phyloP scores from a whole-genome alignment of 2,888 invertebrate species.

The Helicoverpa assulta region DNA sequence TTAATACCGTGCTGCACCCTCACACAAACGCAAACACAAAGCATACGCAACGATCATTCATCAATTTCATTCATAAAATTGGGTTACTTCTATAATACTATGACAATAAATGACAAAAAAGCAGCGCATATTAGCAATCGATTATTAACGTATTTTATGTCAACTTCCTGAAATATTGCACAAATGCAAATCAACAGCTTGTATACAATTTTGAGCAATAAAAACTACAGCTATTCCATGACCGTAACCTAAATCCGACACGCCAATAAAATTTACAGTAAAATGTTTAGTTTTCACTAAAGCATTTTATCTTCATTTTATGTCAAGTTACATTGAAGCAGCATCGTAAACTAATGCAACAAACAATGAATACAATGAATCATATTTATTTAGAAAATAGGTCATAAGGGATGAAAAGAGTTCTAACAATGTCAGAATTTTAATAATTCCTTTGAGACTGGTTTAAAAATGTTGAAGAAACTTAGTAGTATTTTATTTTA shows the following conservation, averaged over 20 bases:
- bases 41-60: too few relatives aligned
- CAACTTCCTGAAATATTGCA: too few relatives aligned
- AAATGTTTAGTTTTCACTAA: conserved; percentile 9
- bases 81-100: too few relatives aligned
- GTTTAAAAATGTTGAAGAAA: neutral
- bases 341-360: conserved; percentile 26
- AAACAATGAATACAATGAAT: too few relatives aligned
- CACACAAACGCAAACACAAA: too few relatives aligned
- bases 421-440: conserved; percentile 26
- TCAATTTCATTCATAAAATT: too few relatives aligned
- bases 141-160: too few relatives aligned
- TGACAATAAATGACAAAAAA: too few relatives aligned
- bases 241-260: conserved; percentile 11
- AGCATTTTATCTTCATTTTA: conserved; percentile 35
- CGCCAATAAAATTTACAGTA: conserved; percentile 2
- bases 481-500: neutral
- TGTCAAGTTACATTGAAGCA: conserved; percentile 29
- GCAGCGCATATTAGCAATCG: too few relatives aligned
- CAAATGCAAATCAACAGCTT: too few relatives aligned
- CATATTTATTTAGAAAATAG: conserved; percentile 51
- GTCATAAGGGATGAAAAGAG: conserved; percentile 32
- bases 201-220: too few relatives aligned
- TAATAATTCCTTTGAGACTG: conserved; percentile 7
- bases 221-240: neutral
- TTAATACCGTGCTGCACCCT: too few relatives aligned